Percentiles rank a stretch among this genome's conserved stretches.
Evolutionary conservation across 2,113 vertebrate species (phyloP).

Genomic region (Oriolus oriolus): DNA sequence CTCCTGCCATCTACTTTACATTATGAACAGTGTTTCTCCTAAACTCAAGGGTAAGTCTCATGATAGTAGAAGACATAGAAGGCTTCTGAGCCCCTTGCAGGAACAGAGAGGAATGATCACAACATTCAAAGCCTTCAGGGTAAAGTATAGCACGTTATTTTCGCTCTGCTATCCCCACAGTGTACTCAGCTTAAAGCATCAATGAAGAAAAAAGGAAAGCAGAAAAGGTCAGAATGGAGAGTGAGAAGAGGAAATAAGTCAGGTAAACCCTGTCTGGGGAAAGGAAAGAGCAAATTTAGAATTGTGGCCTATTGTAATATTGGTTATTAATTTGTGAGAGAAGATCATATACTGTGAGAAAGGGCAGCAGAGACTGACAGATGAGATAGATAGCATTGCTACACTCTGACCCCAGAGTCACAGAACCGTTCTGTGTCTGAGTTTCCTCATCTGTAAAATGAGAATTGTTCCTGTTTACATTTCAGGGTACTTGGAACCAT

Average conservation of each 20-base stretch:
- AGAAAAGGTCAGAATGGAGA: not conserved
- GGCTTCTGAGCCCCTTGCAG: not conserved
- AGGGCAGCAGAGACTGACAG: conserved; percentile 18
- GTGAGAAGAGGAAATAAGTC: not conserved
- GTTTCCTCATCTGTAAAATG: not conserved
- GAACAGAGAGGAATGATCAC: not conserved
- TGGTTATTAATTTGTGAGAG: conserved; percentile 26
- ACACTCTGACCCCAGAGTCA: not conserved
- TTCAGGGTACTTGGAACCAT: not conserved
- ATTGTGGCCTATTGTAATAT: not conserved
- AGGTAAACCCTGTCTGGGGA: not conserved
- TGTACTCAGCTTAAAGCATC: not conserved
- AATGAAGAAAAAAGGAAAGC: not conserved
- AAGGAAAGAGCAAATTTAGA: not conserved
- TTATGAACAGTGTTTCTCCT: not conserved
- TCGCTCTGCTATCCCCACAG: not conserved
- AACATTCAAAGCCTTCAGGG: not conserved
- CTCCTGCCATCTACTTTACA: not conserved
- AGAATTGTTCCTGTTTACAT: not conserved
- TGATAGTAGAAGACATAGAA: not conserved
- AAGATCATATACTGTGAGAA: not conserved
- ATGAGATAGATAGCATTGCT: not conserved
- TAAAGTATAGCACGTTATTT: not conserved
- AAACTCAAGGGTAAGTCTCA: not conserved
- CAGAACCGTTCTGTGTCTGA: not conserved